Base-by-base conservation (phyloP, 1,140 invertebrate genomes). In the Macrotrachela quadricornifera region DNA sequence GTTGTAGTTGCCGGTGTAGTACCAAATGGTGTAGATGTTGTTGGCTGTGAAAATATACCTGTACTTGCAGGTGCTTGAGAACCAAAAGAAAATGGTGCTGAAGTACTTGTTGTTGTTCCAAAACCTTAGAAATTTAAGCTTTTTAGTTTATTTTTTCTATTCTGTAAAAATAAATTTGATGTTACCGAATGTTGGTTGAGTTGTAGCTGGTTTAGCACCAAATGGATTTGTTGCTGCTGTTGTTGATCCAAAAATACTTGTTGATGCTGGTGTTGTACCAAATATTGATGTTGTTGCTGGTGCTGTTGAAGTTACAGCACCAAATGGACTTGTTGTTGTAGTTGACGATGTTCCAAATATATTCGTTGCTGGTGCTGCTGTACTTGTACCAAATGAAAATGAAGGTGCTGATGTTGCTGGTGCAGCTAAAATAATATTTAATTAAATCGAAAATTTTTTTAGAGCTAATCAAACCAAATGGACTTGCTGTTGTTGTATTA, bases 81-180 rank as follows among this genome's bases (percentile, higher is more conserved):
- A n/a, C 66, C 65, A 58, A 65, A 64, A 9, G 59, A 58, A 48
- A 60, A 59, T 15, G 57, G 56, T 4, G 58, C 49, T 15, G 57
- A 58, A 14, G 58, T 59, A 16, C 60, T 53, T 43, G 63, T 61
- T 41, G 56, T 41, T 14, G 58, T 56, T 6, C 49, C 40, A 21
- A 30, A 30, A 30, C 21, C 21, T 30, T 30, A 30, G 21, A 30
- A 30, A 30, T n/a, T n/a, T 30, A 30, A 30, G 2, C 2, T 30
- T 30, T 30, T 4, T 2, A 30, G 8, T 2, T 30, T 30, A 30
- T 30, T 8, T 30, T 30, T 30, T 30, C 21, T 30, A 30, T 30
- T 30, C 21, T 42, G 44, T 43, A 17, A 38, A 42, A n/a, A 36
- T 13, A 13, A n/a, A n/a, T n/a, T n/a, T n/a, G n/a, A n/a, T n/a